These are phyloP conservation scores for Pocillopora meandrina DNA, from an alignment of 92 coral and sea anemone species.

Conservation along the genomic window DNA sequence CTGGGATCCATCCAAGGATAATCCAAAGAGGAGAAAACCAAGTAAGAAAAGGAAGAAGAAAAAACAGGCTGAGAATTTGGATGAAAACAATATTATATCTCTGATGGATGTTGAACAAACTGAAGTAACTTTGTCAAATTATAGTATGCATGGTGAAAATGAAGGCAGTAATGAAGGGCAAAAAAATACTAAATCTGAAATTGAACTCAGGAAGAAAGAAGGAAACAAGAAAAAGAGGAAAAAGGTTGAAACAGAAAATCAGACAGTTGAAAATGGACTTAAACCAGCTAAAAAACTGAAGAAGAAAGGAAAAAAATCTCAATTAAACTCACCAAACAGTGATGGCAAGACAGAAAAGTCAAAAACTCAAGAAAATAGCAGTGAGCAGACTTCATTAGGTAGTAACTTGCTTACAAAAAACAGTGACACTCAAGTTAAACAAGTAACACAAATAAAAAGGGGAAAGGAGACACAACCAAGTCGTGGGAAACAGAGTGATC, in stretches of 20 bases:
- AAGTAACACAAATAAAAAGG: not conserved
- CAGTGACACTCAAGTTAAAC: not conserved
- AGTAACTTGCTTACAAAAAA: not conserved
- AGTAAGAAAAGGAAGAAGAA: slow-evolving; percentile 37
- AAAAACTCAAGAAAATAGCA: not conserved
- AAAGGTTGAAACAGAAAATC: slow-evolving; percentile 36
- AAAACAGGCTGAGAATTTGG: slow-evolving; percentile 39
- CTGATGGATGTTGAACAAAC: not conserved
- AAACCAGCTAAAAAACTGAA: slow-evolving; percentile 21
- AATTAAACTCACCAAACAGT: not conserved
- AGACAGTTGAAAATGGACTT: slow-evolving; percentile 9
- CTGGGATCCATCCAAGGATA: slow-evolving; percentile 90
- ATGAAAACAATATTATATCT: not conserved
- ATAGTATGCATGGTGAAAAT: slow-evolving; percentile 22
- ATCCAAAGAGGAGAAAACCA: slow-evolving; percentile 70
- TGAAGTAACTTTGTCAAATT: not conserved
- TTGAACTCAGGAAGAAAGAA: slow-evolving; percentile 25
- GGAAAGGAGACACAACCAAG: slow-evolving; percentile 5
- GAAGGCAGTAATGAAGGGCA: slow-evolving; percentile 14
- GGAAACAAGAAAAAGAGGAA: slow-evolving; percentile 26
- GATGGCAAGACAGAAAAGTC: not conserved
- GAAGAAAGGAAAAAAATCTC: slow-evolving; percentile 37
- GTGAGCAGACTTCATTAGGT: not conserved
- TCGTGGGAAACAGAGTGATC: not conserved
- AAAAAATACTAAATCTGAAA: slow-evolving; percentile 34